These are phyloP conservation scores for Poeciliopsis turneri DNA, from an alignment of 2,797 vertebrate species.

Conservation along the genomic window DNA sequence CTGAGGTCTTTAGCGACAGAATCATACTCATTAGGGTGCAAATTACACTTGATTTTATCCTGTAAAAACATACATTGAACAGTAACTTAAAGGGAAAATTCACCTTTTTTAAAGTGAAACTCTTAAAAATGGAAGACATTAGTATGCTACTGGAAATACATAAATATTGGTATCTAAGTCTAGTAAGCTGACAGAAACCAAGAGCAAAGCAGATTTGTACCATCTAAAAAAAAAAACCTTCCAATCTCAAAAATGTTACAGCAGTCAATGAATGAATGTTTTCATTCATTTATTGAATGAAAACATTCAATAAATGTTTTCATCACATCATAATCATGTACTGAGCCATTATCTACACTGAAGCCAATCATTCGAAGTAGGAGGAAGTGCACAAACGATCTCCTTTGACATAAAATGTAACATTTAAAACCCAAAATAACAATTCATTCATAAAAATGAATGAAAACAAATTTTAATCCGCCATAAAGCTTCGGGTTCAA, in stretches of 20 bases:
- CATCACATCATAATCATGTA: background rate
- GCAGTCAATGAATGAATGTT: too few relatives aligned
- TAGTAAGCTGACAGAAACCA: background rate
- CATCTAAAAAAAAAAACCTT: background rate
- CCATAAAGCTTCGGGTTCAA: background rate
- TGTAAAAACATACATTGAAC: background rate
- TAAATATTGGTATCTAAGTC: background rate
- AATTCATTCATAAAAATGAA: background rate
- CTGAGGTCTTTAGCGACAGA: conserved; percentile 12
- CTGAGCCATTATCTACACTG: background rate
- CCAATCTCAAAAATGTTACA: background rate
- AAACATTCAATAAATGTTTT: background rate
- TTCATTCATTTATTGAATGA: too few relatives aligned
- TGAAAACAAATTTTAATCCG: background rate
- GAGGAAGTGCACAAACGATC: background rate
- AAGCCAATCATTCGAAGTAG: background rate
- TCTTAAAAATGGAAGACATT: background rate
- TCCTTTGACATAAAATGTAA: background rate
- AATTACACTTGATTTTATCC: background rate
- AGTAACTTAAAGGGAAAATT: background rate
- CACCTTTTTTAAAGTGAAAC: background rate
- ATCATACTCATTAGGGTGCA: background rate
- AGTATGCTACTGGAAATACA: background rate
- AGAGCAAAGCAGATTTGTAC: background rate
- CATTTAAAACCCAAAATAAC: background rate